phyloP scores from a whole-genome alignment of 2,113 vertebrate species.

The Propithecus coquereli region DNA sequence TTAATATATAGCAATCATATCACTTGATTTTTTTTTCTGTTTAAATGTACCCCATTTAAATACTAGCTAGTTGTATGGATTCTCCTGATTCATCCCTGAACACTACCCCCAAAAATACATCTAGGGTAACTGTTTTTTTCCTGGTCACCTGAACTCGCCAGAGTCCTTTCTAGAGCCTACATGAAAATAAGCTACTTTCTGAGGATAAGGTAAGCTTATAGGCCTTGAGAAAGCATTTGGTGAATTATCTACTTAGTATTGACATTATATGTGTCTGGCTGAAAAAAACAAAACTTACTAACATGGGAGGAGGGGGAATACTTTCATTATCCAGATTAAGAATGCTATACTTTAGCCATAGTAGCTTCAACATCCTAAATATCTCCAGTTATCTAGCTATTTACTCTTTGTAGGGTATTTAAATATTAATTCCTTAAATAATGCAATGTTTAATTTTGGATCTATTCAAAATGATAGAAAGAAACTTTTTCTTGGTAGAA shows the following conservation, averaged over 20 bases:
- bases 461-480: slow-evolving; percentile 44
- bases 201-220: neutral
- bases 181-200: slow-evolving; percentile 13
- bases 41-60: neutral
- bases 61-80: neutral
- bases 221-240: neutral
- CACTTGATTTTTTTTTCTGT: neutral
- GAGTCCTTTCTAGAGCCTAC: neutral
- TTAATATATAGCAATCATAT: neutral
- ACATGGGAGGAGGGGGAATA: neutral
- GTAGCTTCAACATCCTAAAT: neutral
- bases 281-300: slow-evolving; percentile 8
- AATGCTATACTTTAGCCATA: slow-evolving; percentile 1
- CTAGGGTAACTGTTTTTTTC: neutral
- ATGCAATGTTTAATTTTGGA: neutral
- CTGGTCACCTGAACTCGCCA: neutral
- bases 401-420: slow-evolving; percentile 1
- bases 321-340: neutral
- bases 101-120: neutral
- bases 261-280: neutral
- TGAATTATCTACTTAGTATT: neutral
- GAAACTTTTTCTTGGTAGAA: slow-evolving; percentile 4
- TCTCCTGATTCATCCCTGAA: neutral
- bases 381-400: neutral
- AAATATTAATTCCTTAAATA: slow-evolving; percentile 37